Evolutionary conservation across 1,140 invertebrate genomes (phyloP).

Genomic region (Chelonus insularis): DNA sequence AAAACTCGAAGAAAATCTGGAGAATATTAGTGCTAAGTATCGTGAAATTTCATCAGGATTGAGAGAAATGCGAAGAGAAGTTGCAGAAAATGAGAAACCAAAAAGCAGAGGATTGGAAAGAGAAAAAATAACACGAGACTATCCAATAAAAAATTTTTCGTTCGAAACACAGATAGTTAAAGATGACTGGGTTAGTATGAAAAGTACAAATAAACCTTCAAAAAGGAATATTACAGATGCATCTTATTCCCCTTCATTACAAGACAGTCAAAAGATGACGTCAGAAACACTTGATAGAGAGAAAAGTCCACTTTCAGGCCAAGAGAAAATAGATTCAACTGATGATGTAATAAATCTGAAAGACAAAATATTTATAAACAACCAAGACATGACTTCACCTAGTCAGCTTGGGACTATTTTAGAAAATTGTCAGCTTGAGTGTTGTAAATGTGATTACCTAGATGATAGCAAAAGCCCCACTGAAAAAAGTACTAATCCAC

Average conservation of each 20-base stretch:
- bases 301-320: conserved; percentile 28
- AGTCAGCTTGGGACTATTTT: background rate
- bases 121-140: background rate
- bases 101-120: background rate
- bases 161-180: background rate
- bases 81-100: background rate
- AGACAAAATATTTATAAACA: no score
- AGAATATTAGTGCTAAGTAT: conserved; percentile 26
- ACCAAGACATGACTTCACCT: conserved; percentile 3
- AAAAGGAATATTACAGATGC: conserved; percentile 3
- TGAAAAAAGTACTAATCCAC: no score
- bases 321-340: conserved; percentile 23
- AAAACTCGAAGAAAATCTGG: conserved; percentile 18
- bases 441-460: background rate
- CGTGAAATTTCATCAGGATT: conserved; percentile 22
- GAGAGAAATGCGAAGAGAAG: conserved; percentile 22
- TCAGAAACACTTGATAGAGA: background rate
- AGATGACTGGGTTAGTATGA: background rate
- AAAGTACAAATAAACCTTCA: background rate
- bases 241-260: no score
- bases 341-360: conserved; percentile 17
- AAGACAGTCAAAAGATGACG: no score
- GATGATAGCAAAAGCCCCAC: background rate
- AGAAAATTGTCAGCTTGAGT: background rate
- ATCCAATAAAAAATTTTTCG: background rate